phyloP scores from a whole-genome alignment of 2,888 invertebrate genomes.

The Tiliacea citrago region DNA sequence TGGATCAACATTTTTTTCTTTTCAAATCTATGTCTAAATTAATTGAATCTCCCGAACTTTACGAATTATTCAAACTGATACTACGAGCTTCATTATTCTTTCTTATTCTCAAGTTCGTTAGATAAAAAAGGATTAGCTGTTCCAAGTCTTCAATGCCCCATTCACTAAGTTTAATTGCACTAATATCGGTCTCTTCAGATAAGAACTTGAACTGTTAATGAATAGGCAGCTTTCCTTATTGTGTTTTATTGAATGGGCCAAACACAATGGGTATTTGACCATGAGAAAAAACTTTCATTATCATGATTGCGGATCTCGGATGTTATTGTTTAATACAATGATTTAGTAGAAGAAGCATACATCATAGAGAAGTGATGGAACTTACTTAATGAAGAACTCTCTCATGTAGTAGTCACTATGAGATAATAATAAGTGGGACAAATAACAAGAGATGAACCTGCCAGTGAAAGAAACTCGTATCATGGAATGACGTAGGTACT shows the following conservation, averaged over 20 bases:
- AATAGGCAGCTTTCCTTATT: conserved; percentile 55
- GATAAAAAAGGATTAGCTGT: conserved; percentile 52
- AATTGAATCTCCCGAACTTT: conserved; percentile 49
- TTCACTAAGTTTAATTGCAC: conserved; percentile 64
- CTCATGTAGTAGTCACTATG: neutral
- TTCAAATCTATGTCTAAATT: conserved; percentile 38
- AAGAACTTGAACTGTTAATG: conserved; percentile 52
- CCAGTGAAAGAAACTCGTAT: neutral
- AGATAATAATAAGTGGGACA: neutral
- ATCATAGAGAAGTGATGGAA: neutral
- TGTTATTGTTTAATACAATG: conserved; percentile 8
- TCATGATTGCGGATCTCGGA: neutral
- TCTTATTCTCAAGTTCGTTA: conserved; percentile 31
- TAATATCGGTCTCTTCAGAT: conserved; percentile 53
- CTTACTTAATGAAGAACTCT: neutral
- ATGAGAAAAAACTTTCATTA: conserved; percentile 16
- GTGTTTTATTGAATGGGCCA: conserved; percentile 40
- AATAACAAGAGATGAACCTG: neutral
- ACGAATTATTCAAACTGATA: conserved; percentile 29
- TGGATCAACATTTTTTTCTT: neutral
- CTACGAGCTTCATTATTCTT: conserved; percentile 47
- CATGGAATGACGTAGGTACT: neutral
- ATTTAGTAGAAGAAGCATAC: neutral
- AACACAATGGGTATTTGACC: conserved; percentile 47
- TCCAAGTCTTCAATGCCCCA: conserved; percentile 47